These are phyloP conservation scores for Corythaixoides concolor DNA, from an alignment of 2,113 vertebrate species.

Conservation along the genomic window DNA sequence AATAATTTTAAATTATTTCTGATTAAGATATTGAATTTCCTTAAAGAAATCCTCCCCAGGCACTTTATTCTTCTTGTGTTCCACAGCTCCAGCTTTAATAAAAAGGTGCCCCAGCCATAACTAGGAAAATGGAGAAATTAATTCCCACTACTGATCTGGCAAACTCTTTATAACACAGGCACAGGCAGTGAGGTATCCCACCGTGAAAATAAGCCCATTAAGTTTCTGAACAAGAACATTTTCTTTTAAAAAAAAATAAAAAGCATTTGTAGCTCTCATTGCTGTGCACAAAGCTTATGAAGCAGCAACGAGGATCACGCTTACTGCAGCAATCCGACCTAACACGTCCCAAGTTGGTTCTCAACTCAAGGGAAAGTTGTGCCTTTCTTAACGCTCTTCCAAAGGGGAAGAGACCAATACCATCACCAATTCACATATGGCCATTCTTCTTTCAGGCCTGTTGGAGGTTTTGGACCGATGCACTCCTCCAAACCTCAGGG, in stretches of 20 bases:
- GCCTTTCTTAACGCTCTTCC: background rate
- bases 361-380: background rate
- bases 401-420: background rate
- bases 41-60: background rate
- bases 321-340: background rate
- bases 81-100: background rate
- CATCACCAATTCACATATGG: fast-evolving
- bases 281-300: background rate
- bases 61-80: background rate
- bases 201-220: background rate
- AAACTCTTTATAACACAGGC: background rate
- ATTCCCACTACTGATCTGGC: background rate
- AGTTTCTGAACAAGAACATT: background rate
- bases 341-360: fast-evolving
- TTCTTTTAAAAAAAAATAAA: background rate
- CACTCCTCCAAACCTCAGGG: background rate
- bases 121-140: background rate
- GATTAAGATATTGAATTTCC: background rate
- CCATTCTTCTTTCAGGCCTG: background rate
- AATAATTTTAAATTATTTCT: background rate
- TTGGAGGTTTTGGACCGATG: background rate
- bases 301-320: background rate
- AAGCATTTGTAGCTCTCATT: background rate
- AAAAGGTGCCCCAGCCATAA: background rate
- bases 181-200: background rate